These are phyloP conservation scores for Stictocephala bisonia DNA, from an alignment of 2,888 invertebrate genomes.

Conservation along the genomic window DNA sequence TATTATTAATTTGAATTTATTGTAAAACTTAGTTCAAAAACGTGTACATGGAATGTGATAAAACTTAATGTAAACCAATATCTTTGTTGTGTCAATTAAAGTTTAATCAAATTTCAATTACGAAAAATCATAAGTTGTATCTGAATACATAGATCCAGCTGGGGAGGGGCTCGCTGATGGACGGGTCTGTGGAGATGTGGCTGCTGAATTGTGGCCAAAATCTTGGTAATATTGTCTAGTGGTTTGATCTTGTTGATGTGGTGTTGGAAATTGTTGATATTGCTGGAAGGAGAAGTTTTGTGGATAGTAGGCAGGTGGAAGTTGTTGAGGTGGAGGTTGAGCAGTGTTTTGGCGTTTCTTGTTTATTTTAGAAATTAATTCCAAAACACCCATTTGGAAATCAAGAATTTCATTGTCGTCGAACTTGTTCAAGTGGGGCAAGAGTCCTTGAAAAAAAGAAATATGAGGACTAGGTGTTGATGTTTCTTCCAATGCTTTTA, in stretches of 20 bases:
- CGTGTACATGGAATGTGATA: conserved; percentile 22
- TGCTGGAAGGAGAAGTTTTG: background rate
- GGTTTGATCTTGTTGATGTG: conserved; percentile 16
- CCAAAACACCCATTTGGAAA: conserved; percentile 25
- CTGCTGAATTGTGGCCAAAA: conserved; percentile 17
- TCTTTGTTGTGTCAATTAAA: background rate
- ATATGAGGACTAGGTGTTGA: conserved; percentile 9
- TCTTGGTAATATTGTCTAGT: conserved; percentile 14
- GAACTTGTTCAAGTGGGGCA: conserved; percentile 17
- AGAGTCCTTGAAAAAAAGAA: conserved; percentile 21
- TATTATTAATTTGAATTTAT: conserved; percentile 22
- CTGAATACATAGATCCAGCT: conserved; percentile 1
- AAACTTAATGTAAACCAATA: background rate
- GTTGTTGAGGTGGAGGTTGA: background rate
- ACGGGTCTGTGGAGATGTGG: conserved; percentile 17
- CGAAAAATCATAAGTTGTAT: conserved; percentile 9
- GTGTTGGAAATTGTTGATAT: conserved; percentile 7
- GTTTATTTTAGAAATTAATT: conserved; percentile 27
- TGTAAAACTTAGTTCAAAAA: background rate
- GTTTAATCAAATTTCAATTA: background rate
- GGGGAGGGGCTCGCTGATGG: conserved; percentile 27
- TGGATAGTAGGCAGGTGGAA: background rate
- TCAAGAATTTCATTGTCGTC: conserved; percentile 32
- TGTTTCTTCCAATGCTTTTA: conserved; percentile 35
- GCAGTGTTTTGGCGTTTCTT: background rate